Evolutionary conservation across 1,140 invertebrate genomes (phyloP), one percentile per base, ranked within the genome.

Genomic region (Metaphire vulgaris): DNA sequence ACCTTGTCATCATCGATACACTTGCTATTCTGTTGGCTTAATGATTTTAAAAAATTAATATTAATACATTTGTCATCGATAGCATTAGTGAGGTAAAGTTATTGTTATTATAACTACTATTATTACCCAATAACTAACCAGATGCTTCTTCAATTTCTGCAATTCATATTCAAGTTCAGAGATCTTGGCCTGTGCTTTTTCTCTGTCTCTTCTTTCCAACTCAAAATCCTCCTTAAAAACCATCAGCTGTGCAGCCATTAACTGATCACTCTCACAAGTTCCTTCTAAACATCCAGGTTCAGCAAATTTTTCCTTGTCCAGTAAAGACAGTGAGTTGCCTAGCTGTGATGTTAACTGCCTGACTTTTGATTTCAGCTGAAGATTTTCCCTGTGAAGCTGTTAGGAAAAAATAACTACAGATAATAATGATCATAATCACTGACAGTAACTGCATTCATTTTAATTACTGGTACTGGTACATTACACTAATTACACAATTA

Each of bases 191-290:
- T 72, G 70, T 72, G 70, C 70, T 1, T 14, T 14, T 34, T 72
- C 70, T 72, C 70, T 1, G 16, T 72, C 70, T 2, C 70, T 29
- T 2, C 70, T 1, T 33, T 72, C 70, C 32, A 26, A 6, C 70
- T 72, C 1, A 33, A 72, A 72, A 34, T 72, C 70, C 21, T 72
- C 70, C 70, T 33, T 32, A 32, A 32, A 72, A 12, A 72, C 70
- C 30, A 33, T 72, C 70, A 72, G 32, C 30, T 72, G 70, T 33
- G 70, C 70, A 26, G 30, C 70, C 26, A 72, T 2, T 21, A 56
- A 6, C 41, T 56, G 70, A 28, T 32, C 30, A 29, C 70, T 6
- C 14, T 72, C 30, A n/a, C 41, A 34, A 32, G 70, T 72, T n/a
- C 33, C 30, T 15, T 69, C 29, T 29, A 15, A 31, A n/a, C 68